A percentile compares a stretch with the other conserved stretches of the same genome.
Evolutionary conservation across 2,113 vertebrate species (phyloP).

Genomic region (Nettapus auritus): DNA sequence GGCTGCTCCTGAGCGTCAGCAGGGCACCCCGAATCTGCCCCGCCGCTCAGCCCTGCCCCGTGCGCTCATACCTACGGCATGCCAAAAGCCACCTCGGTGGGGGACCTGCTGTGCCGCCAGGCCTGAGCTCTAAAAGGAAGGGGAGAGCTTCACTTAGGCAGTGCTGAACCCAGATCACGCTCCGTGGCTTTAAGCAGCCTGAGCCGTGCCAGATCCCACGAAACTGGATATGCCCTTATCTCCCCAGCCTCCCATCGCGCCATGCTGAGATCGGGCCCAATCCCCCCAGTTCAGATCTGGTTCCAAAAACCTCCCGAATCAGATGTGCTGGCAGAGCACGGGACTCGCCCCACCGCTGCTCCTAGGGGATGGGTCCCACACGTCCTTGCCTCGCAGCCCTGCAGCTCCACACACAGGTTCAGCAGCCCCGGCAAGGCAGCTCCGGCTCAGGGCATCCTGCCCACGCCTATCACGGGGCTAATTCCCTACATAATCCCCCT

Average conservation of each 20-base stretch:
- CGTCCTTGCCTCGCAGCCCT: not conserved
- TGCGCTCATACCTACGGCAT: not conserved
- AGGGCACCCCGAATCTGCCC: not conserved
- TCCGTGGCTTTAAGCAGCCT: not conserved
- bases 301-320: not conserved
- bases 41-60: rapidly evolving
- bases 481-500: not conserved
- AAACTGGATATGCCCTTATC: not conserved
- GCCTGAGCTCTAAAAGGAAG: not conserved
- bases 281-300: not conserved
- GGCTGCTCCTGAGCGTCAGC: not conserved
- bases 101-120: not conserved
- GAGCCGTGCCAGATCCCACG: not conserved
- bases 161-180: not conserved
- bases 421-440: not conserved
- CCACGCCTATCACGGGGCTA: not conserved
- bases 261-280: rapidly evolving
- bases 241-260: not conserved
- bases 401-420: rapidly evolving
- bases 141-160: not conserved
- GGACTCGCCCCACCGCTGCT: not conserved
- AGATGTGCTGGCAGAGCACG: not conserved
- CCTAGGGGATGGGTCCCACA: rapidly evolving
- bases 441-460: not conserved
- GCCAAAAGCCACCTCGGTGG: not conserved